Evolutionary conservation across 2,888 invertebrate genomes (phyloP), one percentile per base, ranked within the genome.

Genomic region (Spilosoma lubricipeda): DNA sequence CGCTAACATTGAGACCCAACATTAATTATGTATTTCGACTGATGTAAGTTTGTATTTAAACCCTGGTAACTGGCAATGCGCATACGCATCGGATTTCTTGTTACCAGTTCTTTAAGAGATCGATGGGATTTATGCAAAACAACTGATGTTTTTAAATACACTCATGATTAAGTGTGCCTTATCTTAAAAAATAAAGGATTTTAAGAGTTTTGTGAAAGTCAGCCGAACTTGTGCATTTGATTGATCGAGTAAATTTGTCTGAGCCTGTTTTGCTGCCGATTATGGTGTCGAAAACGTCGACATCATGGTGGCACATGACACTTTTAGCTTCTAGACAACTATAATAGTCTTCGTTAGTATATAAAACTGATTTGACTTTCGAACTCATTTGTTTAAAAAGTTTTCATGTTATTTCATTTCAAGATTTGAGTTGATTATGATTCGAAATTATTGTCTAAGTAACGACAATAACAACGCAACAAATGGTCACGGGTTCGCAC

Each of bases 41-140:
- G 75, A 75, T 74, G 67, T 64, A 56, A 73, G 18, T 67, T 76
- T 71, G 74, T 65, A 75, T 73, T 73, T 59, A 69, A 74, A 11
- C 56, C 36, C 63, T 30, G 59, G 59, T 63, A 63, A 27, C 59
- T 67, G 72, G 74, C 70, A 73, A 76, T 70, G 73, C 20, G 59
- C 63, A 33, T 48, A 30, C 52, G 52, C 74, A 69, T 83, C 75
- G 67, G 67, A 67, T 82, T 80, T 75, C 79, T 78, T 70, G 77
- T 73, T 76, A 75, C 76, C 74, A 67, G 72, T 75, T 73, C 78
- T 48, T 68, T 42, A 76, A 72, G 72, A 76, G 77, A 66, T 74
- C 23, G 33, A 82, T 75, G 74, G 74, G 75, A 68, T 73, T 82
- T 76, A 72, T 76, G 73, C 76, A 64, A 72, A 78, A 72, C 20